phyloP scores from a whole-genome alignment of 1,140 invertebrate species.

The Neodiprion virginianus region DNA sequence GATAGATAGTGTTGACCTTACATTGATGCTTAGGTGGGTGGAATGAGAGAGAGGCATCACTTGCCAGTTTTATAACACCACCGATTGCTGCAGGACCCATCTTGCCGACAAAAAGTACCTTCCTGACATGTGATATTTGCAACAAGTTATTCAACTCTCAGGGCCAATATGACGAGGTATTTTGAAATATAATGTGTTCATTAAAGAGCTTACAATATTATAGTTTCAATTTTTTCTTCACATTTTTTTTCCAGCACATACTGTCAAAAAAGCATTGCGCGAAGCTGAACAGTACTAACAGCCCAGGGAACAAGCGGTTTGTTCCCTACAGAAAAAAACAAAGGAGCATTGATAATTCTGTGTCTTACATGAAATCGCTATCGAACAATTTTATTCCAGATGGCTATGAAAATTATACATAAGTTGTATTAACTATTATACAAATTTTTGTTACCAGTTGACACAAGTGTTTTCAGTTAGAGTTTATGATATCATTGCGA shows the following conservation, averaged over 20 bases:
- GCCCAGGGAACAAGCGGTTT: constrained; percentile 44
- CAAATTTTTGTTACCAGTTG: not conserved
- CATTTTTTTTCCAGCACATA: constrained; percentile 48
- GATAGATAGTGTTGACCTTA: constrained; percentile 63
- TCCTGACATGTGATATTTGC: constrained; percentile 49
- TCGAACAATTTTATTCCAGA: constrained; percentile 51
- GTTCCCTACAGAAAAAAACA: constrained; percentile 52
- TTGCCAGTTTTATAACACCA: not conserved
- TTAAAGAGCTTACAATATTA: constrained; percentile 9
- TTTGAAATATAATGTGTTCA: constrained; percentile 18
- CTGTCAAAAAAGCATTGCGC: constrained; percentile 53
- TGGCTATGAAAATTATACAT: constrained; percentile 40
- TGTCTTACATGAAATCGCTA: constrained; percentile 30
- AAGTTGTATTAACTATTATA: constrained; percentile 13
- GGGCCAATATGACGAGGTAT: constrained; percentile 55
- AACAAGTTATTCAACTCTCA: constrained; percentile 59
- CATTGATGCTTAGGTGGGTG: constrained; percentile 62
- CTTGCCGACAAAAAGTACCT: constrained; percentile 36
- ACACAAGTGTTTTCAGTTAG: not conserved
- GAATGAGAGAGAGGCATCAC: constrained; percentile 35
- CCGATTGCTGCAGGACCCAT: not conserved
- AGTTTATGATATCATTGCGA: too few species aligned
- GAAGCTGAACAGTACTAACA: constrained; percentile 45
- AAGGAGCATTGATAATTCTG: constrained; percentile 19
- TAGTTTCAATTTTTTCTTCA: not conserved